A percentile compares a stretch with the other conserved stretches of the same genome.
Evolutionary conservation across 1,140 invertebrate genomes (phyloP).

Genomic region (Lanistes nyassanus): DNA sequence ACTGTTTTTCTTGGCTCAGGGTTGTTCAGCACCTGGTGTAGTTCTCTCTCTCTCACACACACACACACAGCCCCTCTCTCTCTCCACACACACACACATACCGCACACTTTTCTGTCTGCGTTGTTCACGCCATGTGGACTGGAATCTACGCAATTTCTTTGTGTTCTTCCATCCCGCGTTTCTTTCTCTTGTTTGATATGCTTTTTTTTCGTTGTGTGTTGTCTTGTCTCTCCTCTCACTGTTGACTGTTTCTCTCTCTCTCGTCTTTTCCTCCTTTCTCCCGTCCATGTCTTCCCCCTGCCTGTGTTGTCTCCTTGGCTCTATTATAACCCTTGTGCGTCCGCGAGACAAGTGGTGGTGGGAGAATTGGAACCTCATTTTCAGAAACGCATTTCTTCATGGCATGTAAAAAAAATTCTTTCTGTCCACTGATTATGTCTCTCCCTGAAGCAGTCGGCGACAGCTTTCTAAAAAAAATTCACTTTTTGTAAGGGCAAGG

Average conservation of each 20-base stretch:
- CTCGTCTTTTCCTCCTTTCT: not conserved
- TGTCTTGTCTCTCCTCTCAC: not conserved
- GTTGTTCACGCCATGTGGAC: not conserved
- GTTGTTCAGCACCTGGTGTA: not conserved
- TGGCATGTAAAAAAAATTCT: too few species aligned
- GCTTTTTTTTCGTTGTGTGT: not conserved
- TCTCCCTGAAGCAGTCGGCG: too few species aligned
- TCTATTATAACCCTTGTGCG: too few species aligned
- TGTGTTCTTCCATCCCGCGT: not conserved
- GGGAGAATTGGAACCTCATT: too few species aligned
- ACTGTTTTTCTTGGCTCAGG: not conserved
- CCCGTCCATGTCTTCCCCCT: too few species aligned
- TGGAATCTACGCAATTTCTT: not conserved
- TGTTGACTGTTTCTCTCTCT: not conserved
- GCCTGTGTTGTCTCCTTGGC: too few species aligned
- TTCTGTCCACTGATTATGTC: too few species aligned
- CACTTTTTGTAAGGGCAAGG: too few species aligned
- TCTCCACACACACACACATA: not conserved
- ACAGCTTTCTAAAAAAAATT: too few species aligned
- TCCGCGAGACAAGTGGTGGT: too few species aligned
- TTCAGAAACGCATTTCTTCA: too few species aligned
- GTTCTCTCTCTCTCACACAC: not conserved
- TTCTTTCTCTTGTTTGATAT: not conserved
- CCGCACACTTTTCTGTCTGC: not conserved
- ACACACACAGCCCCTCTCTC: not conserved